Evolutionary conservation across 1,140 invertebrate genomes (phyloP).

Genomic region (Cephus cinctus): DNA sequence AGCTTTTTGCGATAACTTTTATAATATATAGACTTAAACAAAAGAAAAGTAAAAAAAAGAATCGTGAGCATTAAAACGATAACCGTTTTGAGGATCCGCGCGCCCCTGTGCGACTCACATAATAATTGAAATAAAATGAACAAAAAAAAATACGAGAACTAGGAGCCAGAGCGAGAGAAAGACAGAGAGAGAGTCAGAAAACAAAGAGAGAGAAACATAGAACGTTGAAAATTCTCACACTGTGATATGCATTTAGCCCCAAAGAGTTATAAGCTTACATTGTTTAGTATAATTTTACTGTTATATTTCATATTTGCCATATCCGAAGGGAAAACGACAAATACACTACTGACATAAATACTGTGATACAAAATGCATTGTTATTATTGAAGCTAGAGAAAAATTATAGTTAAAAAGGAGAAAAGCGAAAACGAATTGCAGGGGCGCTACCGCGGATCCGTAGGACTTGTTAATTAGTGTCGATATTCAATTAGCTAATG

Average conservation of each 20-base stretch:
- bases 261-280: constrained; percentile 56
- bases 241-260: constrained; percentile 57
- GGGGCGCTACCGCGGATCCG: constrained; percentile 36
- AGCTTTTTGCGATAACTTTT: constrained; percentile 27
- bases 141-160: constrained; percentile 26
- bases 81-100: constrained; percentile 25
- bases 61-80: constrained; percentile 28
- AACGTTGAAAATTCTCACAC: constrained; percentile 49
- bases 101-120: no score
- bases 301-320: constrained; percentile 56
- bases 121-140: no score
- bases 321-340: constrained; percentile 54
- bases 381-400: constrained; percentile 52
- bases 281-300: constrained; percentile 52
- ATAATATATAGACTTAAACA: constrained; percentile 31
- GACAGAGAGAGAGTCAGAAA: constrained; percentile 28
- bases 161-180: constrained; percentile 26
- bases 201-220: constrained; percentile 33
- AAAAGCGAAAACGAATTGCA: constrained; percentile 12
- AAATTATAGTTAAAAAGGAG: constrained; percentile 36
- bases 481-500: constrained; percentile 38
- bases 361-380: constrained; percentile 55
- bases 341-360: constrained; percentile 53
- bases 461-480: constrained; percentile 46
- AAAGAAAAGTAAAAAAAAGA: no score